Conservation (phyloP, 2,113 vertebrate species). For the Ornithorhynchus anatinus region DNA sequence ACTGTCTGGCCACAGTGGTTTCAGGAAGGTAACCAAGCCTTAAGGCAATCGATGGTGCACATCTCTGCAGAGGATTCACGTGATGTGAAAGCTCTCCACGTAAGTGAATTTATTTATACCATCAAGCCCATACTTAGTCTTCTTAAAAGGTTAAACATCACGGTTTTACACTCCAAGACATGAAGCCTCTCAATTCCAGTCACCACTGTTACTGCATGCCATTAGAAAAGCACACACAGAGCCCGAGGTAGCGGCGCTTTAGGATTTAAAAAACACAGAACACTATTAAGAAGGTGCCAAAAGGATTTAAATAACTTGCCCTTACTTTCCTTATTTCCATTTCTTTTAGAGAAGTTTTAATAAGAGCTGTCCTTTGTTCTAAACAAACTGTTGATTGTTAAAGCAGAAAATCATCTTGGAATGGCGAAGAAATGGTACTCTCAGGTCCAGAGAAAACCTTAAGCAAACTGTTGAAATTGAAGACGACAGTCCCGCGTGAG, state of each 20-base stretch:
- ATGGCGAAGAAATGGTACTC: no score
- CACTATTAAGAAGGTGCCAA: not conserved
- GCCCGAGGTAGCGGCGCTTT: accelerated
- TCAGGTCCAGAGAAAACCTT: not conserved
- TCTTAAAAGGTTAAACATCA: not conserved
- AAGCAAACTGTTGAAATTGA: no score
- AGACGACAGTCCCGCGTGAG: no score
- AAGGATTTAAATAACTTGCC: not conserved
- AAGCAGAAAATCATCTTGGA: not conserved
- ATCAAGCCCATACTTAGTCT: accelerated
- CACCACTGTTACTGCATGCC: not conserved
- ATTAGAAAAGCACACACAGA: not conserved
- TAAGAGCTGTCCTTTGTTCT: not conserved
- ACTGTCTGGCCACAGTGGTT: not conserved
- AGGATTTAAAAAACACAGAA: not conserved
- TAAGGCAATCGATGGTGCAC: no score
- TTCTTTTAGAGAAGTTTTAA: not conserved
- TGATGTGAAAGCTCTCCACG: no score
- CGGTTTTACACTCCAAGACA: not conserved
- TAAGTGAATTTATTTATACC: not conserved
- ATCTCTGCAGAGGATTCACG: no score
- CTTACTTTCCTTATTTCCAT: not conserved
- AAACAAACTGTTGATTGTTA: not conserved
- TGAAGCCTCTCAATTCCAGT: not conserved
- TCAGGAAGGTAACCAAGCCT: not conserved